Conservation (phyloP, 2,113 vertebrate genomes). For the Mandrillus leucophaeus region DNA sequence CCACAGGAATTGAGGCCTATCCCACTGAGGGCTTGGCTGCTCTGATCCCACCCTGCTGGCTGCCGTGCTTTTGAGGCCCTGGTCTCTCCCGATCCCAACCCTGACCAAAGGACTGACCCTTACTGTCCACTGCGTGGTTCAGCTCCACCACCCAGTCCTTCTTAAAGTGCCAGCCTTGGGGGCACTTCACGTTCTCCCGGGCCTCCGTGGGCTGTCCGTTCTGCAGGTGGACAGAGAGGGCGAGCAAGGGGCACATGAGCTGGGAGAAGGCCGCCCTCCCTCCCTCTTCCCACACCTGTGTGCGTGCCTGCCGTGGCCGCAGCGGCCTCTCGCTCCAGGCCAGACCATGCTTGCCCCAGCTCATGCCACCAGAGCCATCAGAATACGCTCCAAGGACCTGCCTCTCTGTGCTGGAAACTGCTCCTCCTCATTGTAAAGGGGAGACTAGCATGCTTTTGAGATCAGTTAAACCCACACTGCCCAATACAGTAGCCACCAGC, state of each 20-base stretch:
- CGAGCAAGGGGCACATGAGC: neutral
- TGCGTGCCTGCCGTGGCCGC: rapidly evolving
- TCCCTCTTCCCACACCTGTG: neutral
- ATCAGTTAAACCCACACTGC: rapidly evolving
- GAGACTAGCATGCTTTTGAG: neutral
- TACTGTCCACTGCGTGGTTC: conserved; percentile 73
- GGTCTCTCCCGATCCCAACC: neutral
- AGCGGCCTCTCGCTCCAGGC: neutral
- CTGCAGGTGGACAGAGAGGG: conserved; percentile 47
- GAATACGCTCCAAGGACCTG: neutral
- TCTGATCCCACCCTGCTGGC: neutral
- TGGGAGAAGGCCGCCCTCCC: neutral
- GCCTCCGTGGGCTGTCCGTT: conserved; percentile 25
- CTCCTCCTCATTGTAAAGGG: neutral
- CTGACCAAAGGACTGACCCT: conserved; percentile 60
- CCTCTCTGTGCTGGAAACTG: neutral
- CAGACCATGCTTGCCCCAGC: neutral
- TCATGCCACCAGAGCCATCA: neutral
- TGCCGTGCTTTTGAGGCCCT: neutral
- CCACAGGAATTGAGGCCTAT: neutral
- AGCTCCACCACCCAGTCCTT: conserved; percentile 79
- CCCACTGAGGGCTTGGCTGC: neutral
- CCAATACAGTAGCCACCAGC: neutral
- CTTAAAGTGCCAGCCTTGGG: conserved; percentile 78
- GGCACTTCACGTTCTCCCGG: conserved; percentile 76